Evolutionary conservation across 92 coral and sea anemone genomes (phyloP), one percentile per base, ranked within the genome.

Genomic region (Anthopleura xanthogrammica): DNA sequence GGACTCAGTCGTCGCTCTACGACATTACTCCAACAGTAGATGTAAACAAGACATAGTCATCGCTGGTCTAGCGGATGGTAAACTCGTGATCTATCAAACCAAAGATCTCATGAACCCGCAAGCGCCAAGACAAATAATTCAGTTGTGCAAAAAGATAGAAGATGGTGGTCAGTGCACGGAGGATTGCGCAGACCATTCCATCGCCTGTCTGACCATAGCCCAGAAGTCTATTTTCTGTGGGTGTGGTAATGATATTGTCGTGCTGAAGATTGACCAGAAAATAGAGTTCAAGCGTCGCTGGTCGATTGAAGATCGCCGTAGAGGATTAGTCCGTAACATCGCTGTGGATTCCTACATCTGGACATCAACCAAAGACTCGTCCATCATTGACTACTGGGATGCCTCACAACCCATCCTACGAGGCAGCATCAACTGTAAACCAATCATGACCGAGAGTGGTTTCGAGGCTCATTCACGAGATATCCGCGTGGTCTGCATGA

Each of bases 1-100:
- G 4, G 95, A 92, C 58, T 95, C 97, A 12, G 85, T 96, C 7
- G 88, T 96, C 24, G 92, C 93, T 52, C 88, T 94, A 43, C 91
- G 83, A 24, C 99, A 94, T 80, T 89, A 82, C 79, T 75, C 29
- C 23, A 84, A 93, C 56, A 48, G 41, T 10, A 81, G 56, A 22
- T 64, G 72, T 57, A 46, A 83, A 20, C 77, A 83, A 8, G 97
- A 93, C 66, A 22, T 88, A 17, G 96, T 96, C 78, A 50, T 94
- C 56, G 99, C 93, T 11, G 99, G 99, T 52, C 89, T 94, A 16
- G 98, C 97, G 41, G 90, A 92, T 52, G 98, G 99, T 16, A 90
- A 92, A 84, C 75, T 97, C 20, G 99, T 93, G 22, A 58, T 90
- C 65, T 97, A 89, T 79, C 66, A 94, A 58, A 89, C 90, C 1